Base-by-base conservation (phyloP, 2,888 invertebrate species). In the Eupelmus urozonus region DNA sequence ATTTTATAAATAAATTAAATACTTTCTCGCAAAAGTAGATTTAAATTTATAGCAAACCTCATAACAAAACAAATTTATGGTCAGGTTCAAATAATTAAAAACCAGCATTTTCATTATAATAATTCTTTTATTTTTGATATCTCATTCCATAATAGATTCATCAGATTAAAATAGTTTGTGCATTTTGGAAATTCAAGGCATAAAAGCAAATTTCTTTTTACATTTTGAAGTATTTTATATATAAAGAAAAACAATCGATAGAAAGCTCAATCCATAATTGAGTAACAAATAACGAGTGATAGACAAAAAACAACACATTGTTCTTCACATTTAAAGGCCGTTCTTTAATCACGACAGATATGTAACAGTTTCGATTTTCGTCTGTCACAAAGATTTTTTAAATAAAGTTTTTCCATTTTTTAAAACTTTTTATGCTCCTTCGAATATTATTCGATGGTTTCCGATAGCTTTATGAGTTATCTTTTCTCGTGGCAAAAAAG, bases 231-330 rank as follows among this genome's bases (percentile, higher is more conserved):
- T 20, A 55, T 42, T 23, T 67, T 57, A 73, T 27, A 34, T 23
- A 78, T 27, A 34, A 60, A 16, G 4, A 78, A 76, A n/a, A 76
- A 74, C 74, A 69, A 74, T 60, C 34, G 42, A 66, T 77, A 77
- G 55, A 77, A 80, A 74, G 49, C 77, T 77, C 74, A 80, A 80
- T 77, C 55, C 53, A 25, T 9, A 51, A 77, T 77, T 70, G 76
- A 77, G 70, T 77, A 80, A 80, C 74, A 73, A 77, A 80, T 77
- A 80, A 80, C 76, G 60, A 79, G 53, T 63, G 57, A 70, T 74
- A 77, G 65, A 60, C n/a, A 73, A 65, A 75, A 79, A 79, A 67
- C 27, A 72, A 62, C 16, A 65, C 45, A 72, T 76, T 40, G 49
- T 42, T 63, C n/a, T 45, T 51, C 53, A 63, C 34, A 71, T 72